These are phyloP conservation scores for Paraplagusia blochii DNA, from an alignment of 2,113 vertebrate species.

Conservation along the genomic window DNA sequence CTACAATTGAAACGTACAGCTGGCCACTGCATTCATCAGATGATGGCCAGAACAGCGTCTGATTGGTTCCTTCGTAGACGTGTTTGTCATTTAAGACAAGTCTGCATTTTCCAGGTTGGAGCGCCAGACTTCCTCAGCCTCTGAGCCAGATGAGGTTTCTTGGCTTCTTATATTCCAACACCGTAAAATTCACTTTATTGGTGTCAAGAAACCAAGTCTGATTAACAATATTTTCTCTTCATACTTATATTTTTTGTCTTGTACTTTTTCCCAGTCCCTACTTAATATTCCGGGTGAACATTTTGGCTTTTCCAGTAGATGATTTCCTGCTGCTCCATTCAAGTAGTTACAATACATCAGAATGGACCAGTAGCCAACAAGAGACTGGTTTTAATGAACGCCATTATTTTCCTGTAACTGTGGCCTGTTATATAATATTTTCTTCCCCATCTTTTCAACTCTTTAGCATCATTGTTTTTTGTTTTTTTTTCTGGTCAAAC, in stretches of 20 bases:
- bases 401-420: slow-evolving; percentile 7
- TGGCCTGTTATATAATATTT: slow-evolving; percentile 1
- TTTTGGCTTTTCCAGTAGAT: background rate
- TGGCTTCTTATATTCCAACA: slow-evolving; percentile 16
- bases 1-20: no score
- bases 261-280: background rate
- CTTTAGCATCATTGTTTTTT: slow-evolving; percentile 10
- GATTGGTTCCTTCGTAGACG: slow-evolving; percentile 1
- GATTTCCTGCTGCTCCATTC: slow-evolving; percentile 25
- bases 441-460: slow-evolving; percentile 2
- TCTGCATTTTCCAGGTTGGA: slow-evolving; percentile 24
- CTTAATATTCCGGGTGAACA: slow-evolving; percentile 36
- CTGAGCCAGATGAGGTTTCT: slow-evolving; percentile 32
- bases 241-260: background rate
- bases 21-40: background rate
- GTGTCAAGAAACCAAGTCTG: slow-evolving; percentile 17
- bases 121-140: slow-evolving; percentile 27
- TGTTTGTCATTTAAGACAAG: slow-evolving; percentile 39
- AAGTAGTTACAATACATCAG: background rate
- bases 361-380: slow-evolving; percentile 2
- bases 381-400: background rate
- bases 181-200: slow-evolving; percentile 20
- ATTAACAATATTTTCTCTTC: background rate
- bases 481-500: slow-evolving; percentile 5
- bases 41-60: background rate